Conservation (phyloP, 2,888 invertebrate species). For the Drymonia ruficornis region DNA sequence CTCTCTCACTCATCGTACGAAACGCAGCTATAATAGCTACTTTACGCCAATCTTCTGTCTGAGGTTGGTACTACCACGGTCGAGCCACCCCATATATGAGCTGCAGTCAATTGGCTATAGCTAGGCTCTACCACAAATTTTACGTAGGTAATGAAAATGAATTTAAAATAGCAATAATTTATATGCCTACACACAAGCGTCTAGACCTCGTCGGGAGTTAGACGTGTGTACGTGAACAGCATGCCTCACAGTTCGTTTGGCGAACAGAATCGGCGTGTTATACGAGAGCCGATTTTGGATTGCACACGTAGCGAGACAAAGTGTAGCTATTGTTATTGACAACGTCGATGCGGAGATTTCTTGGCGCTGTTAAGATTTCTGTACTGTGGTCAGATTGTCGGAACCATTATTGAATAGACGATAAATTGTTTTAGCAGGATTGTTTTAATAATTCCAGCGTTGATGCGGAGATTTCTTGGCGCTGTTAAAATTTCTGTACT, state of each 20-base stretch:
- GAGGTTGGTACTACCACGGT: too few relatives aligned
- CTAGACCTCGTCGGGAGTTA: constrained; percentile 43
- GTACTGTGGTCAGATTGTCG: neutral
- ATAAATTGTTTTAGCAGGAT: too few relatives aligned
- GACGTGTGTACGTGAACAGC: constrained; percentile 63
- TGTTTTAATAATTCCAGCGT: too few relatives aligned
- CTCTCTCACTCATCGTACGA: too few relatives aligned
- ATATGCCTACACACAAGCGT: constrained; percentile 37
- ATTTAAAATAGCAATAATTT: too few relatives aligned
- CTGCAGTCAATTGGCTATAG: too few relatives aligned
- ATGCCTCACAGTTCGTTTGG: constrained; percentile 62
- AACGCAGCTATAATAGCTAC: too few relatives aligned
- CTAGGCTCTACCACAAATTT: too few relatives aligned
- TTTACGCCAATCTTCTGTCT: too few relatives aligned
- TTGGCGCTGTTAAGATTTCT: constrained; percentile 28
- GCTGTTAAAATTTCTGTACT: constrained; percentile 8
- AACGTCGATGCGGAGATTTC: constrained; percentile 41
- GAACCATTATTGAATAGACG: too few relatives aligned
- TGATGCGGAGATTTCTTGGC: constrained; percentile 45
- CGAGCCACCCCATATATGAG: too few relatives aligned
- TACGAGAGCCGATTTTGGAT: constrained; percentile 59
- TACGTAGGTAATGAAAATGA: too few relatives aligned
- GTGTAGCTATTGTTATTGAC: constrained; percentile 57
- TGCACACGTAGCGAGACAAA: constrained; percentile 64
- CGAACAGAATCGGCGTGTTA: constrained; percentile 58